phyloP scores from a whole-genome alignment of 35 echinoderm and acorn worm species.

The Heliocidaris erythrogramma region DNA sequence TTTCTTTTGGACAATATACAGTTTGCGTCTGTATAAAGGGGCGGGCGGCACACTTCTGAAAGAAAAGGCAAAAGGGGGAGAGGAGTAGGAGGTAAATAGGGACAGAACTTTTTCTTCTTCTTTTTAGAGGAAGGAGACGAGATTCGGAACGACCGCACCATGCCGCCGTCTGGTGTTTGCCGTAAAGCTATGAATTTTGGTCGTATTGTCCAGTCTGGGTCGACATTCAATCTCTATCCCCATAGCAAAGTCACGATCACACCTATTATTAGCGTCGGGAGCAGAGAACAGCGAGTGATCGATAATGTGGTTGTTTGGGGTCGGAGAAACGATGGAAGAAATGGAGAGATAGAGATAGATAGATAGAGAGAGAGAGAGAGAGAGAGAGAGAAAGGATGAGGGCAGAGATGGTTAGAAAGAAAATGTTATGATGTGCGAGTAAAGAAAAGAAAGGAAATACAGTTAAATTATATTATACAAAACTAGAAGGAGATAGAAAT shows the following conservation, averaged over 20 bases:
- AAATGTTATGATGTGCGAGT: background rate
- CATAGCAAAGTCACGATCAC: constrained; percentile 39
- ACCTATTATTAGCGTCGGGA: background rate
- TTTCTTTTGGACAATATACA: background rate
- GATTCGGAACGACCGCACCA: constrained; percentile 17
- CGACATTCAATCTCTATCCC: constrained; percentile 16
- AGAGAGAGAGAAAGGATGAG: too few relatives aligned
- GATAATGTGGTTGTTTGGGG: background rate
- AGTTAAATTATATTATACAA: background rate
- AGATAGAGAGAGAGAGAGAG: background rate
- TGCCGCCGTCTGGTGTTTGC: constrained; percentile 16
- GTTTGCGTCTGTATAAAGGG: background rate
- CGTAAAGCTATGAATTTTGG: constrained; percentile 18
- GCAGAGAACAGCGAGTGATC: background rate
- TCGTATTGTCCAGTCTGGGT: constrained; percentile 6
- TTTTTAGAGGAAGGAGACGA: background rate
- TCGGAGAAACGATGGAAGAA: background rate
- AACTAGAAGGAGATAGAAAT: background rate
- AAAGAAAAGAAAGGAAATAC: background rate
- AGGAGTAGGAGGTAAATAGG: background rate
- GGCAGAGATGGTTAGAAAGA: background rate
- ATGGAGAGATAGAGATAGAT: background rate
- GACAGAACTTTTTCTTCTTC: background rate
- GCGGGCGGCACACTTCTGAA: background rate
- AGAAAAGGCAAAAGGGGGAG: background rate